Percentiles rank a stretch among this genome's conserved stretches.
Conservation (phyloP, 2,113 vertebrate genomes). For the Zapus hudsonius region DNA sequence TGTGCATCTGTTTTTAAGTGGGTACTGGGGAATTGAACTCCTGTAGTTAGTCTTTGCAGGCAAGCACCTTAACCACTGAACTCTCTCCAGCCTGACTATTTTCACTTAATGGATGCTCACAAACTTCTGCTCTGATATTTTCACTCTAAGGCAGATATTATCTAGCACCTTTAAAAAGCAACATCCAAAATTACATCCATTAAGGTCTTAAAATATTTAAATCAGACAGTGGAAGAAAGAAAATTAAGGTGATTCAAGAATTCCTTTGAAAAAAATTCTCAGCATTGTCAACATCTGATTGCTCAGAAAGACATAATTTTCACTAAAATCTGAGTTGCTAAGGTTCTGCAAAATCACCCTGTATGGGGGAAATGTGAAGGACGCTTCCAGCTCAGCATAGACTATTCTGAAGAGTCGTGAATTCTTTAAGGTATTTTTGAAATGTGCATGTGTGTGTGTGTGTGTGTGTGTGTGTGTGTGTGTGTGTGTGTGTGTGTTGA, state of each 20-base stretch:
- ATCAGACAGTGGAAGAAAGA: not conserved
- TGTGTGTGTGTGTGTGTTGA: too few relatives aligned
- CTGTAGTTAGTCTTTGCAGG: too few relatives aligned
- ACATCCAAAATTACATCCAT: not conserved
- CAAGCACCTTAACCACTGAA: too few relatives aligned
- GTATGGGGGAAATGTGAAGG: not conserved
- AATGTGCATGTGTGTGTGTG: too few relatives aligned
- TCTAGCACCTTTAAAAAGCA: slow-evolving; percentile 44
- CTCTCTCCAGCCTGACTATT: too few relatives aligned
- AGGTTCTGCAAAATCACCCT: not conserved
- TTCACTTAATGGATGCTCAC: not conserved
- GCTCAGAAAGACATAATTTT: not conserved
- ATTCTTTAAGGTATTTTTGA: not conserved
- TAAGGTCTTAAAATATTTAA: slow-evolving; percentile 7
- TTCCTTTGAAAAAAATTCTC: slow-evolving; percentile 2
- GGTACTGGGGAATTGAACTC: too few relatives aligned
- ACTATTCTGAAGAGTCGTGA: not conserved
- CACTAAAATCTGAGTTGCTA: not conserved
- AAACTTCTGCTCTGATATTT: not conserved
- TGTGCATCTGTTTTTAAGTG: too few relatives aligned
- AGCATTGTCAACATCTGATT: not conserved
- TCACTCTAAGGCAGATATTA: slow-evolving; percentile 9
- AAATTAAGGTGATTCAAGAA: slow-evolving; percentile 5
- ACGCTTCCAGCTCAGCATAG: not conserved
- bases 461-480: too few relatives aligned